Percentiles rank a stretch among this genome's conserved stretches.
Conservation (phyloP, 1,140 invertebrate genomes). For the Littorina saxatilis region DNA sequence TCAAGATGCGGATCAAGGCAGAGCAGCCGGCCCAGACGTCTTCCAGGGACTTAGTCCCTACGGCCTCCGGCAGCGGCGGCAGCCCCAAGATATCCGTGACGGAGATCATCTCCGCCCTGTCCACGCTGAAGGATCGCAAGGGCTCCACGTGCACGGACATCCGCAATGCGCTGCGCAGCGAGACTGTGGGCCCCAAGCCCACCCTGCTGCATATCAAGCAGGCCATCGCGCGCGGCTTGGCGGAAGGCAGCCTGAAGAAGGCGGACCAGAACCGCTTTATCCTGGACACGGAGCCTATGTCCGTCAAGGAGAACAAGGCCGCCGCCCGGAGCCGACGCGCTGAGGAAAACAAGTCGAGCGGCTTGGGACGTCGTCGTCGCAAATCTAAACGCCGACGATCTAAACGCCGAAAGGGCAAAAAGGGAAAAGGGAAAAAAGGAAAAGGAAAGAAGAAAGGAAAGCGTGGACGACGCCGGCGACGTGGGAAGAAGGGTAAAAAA, state of each 20-base stretch:
- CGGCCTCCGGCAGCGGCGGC: background rate
- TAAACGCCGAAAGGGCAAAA: background rate
- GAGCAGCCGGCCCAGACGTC: conserved; percentile 1
- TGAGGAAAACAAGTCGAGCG: background rate
- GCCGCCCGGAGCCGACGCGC: background rate
- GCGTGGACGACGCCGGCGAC: background rate
- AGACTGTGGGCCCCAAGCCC: background rate
- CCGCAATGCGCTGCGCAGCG: background rate
- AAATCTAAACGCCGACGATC: background rate
- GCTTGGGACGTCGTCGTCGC: background rate
- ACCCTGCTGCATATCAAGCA: background rate
- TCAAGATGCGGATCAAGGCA: conserved; percentile 7
- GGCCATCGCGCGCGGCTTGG: background rate
- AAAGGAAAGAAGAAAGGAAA: background rate
- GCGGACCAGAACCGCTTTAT: background rate
- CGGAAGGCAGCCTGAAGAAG: background rate
- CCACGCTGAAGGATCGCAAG: background rate
- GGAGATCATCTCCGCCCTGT: background rate
- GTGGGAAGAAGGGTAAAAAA: background rate
- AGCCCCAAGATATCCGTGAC: background rate
- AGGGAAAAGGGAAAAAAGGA: background rate
- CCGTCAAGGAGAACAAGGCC: background rate
- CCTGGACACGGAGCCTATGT: background rate
- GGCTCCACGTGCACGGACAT: conserved; percentile 1
- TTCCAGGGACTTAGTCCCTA: background rate